Evolutionary conservation across 2,113 vertebrate species (phyloP).

Genomic region (Condylura cristata): DNA sequence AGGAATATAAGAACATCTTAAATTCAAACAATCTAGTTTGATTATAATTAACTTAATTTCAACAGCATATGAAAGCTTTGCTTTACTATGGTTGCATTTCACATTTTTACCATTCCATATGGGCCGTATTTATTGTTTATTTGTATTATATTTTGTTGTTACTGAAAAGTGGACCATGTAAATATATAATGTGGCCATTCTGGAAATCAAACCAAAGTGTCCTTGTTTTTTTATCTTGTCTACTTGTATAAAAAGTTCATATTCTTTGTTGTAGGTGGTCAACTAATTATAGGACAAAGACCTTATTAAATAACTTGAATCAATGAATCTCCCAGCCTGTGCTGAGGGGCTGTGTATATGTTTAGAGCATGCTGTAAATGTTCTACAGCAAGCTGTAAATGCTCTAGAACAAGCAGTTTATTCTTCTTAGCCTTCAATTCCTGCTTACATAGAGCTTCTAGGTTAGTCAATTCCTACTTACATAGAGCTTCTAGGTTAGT

Average conservation of each 20-base stretch:
- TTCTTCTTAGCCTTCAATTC: conserved; percentile 23
- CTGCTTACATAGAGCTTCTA: neutral
- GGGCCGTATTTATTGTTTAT: neutral
- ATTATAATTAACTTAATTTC: conserved; percentile 48
- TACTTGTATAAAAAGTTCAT: neutral
- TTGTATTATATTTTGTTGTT: neutral
- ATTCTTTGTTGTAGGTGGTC: neutral
- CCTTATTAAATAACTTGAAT: neutral
- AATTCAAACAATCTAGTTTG: neutral
- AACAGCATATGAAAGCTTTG: neutral
- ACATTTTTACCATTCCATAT: too few species aligned
- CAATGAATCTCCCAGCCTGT: neutral
- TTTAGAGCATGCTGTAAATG: neutral
- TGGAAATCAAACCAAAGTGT: neutral
- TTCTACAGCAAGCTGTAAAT: neutral
- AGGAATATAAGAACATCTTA: neutral
- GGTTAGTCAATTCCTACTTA: neutral
- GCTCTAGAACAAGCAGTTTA: neutral
- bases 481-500: neutral
- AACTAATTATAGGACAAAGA: neutral
- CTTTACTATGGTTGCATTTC: neutral
- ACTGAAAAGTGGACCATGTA: neutral
- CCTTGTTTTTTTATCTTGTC: neutral
- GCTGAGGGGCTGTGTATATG: neutral
- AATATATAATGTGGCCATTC: neutral